Evolutionary conservation across 1,140 invertebrate species (phyloP), one percentile per base, ranked within the genome.

Genomic region (Matsumurasca onukii): DNA sequence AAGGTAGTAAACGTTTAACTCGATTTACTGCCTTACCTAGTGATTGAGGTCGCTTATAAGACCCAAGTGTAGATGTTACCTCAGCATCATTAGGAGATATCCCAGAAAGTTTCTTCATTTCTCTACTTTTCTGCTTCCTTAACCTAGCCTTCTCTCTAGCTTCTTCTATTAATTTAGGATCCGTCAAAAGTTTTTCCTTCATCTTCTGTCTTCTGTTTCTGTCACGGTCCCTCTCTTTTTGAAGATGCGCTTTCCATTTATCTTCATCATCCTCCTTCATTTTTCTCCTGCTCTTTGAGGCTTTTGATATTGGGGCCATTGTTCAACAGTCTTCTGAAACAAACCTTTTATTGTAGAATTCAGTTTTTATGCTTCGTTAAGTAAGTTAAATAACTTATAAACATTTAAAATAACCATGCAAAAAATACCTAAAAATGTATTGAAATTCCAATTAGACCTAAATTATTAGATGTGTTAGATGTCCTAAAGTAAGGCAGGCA

Each of bases 91-190:
- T 63, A 31, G n/a, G 25, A 34, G 61, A 20, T 63, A 25, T 31
- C 9, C n/a, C 61, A 34, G 30, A 63, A 63, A 63, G 61, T 63
- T 63, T 34, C n/a, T 34, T 63, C 13, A 34, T 59, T 59, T 59
- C 29, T 31, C 61, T 63, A 20, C 3, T 39, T 63, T 31, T 39
- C 30, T 45, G 2, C 3, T 31, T 63, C 2, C 61, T 39, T 45
- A 45, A 34, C n/a, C 31, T 39, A 39, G 34, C 22, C 12, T 63
- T 63, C 22, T 63, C 61, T 24, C 17, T 24, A 20, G 31, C 24
- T 20, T 20, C n/a, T 63, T 31, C 30, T 31, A 39, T 3, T 34
- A 31, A 63, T 17, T 3, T 25, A 45, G n/a, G 13, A 45, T 15
- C 12, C 39, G 12, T 63, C 3, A 3, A 3, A 61, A 61, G 30